phyloP scores from a whole-genome alignment of 1,140 invertebrate genomes.

The Teleopsis dalmanni region DNA sequence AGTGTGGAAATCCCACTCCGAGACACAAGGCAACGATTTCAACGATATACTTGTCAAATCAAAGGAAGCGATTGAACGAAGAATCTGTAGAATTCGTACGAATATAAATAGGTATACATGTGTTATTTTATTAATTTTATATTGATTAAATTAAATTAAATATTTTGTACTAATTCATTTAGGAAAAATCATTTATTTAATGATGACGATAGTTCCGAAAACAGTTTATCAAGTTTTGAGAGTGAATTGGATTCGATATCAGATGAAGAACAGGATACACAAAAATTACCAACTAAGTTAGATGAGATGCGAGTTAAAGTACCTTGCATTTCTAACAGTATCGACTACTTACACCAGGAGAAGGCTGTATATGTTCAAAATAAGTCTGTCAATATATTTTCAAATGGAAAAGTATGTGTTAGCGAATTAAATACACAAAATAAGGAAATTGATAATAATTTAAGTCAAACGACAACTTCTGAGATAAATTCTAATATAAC shows the following conservation, averaged over 20 bases:
- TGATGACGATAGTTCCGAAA: too few species aligned
- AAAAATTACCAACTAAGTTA: not conserved
- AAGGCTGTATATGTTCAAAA: too few species aligned
- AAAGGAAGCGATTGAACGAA: constrained; percentile 5
- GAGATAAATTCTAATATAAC: constrained; percentile 34
- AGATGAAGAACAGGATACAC: not conserved
- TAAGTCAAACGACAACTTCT: constrained; percentile 3
- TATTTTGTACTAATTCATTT: too few species aligned
- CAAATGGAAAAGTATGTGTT: not conserved
- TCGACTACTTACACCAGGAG: not conserved
- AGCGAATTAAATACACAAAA: not conserved
- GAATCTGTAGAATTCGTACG: not conserved
- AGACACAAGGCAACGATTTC: too few species aligned
- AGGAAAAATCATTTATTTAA: too few species aligned
- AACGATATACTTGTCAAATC: constrained; percentile 3
- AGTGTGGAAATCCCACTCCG: too few species aligned
- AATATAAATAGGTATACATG: not conserved
- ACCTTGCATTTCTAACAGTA: not conserved
- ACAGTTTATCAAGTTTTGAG: constrained; percentile 2
- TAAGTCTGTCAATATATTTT: too few species aligned
- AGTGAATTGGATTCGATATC: constrained; percentile 3
- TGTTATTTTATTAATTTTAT: not conserved
- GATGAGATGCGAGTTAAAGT: constrained; percentile 1
- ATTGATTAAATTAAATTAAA: too few species aligned
- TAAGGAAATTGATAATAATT: not conserved